Conservation (phyloP, 2,888 invertebrate genomes). For the Latheticus oryzae region DNA sequence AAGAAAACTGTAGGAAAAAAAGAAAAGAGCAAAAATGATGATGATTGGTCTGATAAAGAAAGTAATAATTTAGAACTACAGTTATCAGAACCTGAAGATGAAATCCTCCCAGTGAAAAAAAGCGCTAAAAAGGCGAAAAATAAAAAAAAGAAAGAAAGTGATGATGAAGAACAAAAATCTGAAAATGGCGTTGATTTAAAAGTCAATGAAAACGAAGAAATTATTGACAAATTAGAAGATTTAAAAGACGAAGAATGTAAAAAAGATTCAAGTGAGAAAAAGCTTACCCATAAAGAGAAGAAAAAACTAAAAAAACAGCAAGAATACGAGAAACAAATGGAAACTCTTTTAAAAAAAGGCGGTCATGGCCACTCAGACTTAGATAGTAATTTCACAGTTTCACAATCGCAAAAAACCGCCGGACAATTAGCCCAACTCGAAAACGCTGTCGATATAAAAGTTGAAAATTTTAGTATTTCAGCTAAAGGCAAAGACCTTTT, state of each 20-base stretch:
- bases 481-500: conserved; percentile 98
- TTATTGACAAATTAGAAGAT: conserved; percentile 42
- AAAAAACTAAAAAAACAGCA: conserved; percentile 90
- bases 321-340: conserved; percentile 90
- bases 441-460: conserved; percentile 97
- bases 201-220: conserved; percentile 42
- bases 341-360: conserved; percentile 85
- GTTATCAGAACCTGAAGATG: conserved; percentile 55
- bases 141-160: conserved; percentile 44
- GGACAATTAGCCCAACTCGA: conserved; percentile 85
- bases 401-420: conserved; percentile 81
- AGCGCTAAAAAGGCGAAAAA: conserved; percentile 55
- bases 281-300: conserved; percentile 90
- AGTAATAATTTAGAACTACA: conserved; percentile 58
- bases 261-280: conserved; percentile 70
- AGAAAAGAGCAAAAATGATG: conserved; percentile 48
- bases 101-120: conserved; percentile 57
- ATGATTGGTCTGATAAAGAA: conserved; percentile 58
- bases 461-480: conserved; percentile 97
- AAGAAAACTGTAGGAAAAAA: conserved; percentile 45
- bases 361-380: conserved; percentile 91
- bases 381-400: conserved; percentile 95
- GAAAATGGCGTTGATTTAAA: conserved; percentile 9
- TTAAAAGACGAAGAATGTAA: conserved; percentile 11
- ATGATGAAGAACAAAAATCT: conserved; percentile 38